Evolutionary conservation across 2,888 invertebrate species (phyloP), one percentile per base, ranked within the genome.

Genomic region (Ypsolopha scabrella): DNA sequence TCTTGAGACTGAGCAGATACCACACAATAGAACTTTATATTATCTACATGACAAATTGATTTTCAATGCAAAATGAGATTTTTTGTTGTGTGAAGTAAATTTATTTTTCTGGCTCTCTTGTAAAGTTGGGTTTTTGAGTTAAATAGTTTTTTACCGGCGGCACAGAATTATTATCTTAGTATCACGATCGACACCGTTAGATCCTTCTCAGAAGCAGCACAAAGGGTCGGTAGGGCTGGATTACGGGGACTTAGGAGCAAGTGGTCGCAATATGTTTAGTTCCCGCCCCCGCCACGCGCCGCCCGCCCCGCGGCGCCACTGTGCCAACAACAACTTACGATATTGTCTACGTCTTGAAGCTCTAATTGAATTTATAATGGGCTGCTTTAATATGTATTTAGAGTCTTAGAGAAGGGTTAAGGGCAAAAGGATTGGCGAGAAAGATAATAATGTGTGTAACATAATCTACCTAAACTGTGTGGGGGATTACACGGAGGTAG

Each of bases 321-420:
- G 52, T 24, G 24, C 52, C 54, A 53, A 56, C 61, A 59, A 55
- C 57, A 58, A 59, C 60, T 68, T 41, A 41, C 41, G 36, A 74
- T 76, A 80, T 77, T 76, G 75, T 79, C 73, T 75, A 60, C 73
- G 71, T 75, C 78, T 77, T 77, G 70, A 73, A 72, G 63, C 63
- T 70, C 72, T 83, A 80, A 82, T 83, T 80, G 81, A 82, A 83
- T 82, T 80, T 82, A 82, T 83, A 83, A 83, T 80, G 70, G 79
- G 74, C 77, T 75, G 78, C 78, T 80, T 79, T 72, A 76, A 68
- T 70, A 65, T 70, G 77, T 79, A 75, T 80, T 80, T 76, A 79
- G 75, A 69, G 69, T 75, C 70, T 71, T 70, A 66, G 14, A 33
- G 50, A 9, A 54, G 53, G 56, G 52, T 51, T 52, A 41, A 48